phyloP scores from a whole-genome alignment of 2,113 vertebrate genomes.

The Pangasianodon gigas region DNA sequence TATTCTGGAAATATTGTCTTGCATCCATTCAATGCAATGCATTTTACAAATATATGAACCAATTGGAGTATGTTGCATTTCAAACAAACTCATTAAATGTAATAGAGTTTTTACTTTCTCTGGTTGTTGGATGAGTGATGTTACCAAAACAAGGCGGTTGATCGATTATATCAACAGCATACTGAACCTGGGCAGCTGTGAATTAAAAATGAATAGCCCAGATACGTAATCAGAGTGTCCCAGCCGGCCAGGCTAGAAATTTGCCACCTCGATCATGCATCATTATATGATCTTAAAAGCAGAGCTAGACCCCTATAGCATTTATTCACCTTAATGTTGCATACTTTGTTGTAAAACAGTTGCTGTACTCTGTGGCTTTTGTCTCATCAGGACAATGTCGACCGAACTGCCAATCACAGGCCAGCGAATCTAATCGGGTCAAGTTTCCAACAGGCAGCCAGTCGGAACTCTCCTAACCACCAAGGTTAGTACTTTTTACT shows the following conservation, averaged over 20 bases:
- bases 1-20: too few relatives aligned
- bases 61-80: neutral
- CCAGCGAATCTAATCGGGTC: conserved; percentile 77
- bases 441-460: conserved; percentile 76
- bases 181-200: neutral
- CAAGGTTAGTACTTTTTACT: conserved; percentile 77
- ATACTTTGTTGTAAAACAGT: neutral
- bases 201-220: too few relatives aligned
- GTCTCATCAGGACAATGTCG: conserved; percentile 83
- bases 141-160: too few relatives aligned
- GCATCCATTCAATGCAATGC: neutral
- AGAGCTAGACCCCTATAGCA: neutral
- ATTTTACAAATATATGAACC: neutral
- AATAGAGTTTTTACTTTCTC: neutral
- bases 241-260: too few relatives aligned
- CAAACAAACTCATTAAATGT: neutral
- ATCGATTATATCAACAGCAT: too few relatives aligned
- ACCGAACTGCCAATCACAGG: conserved; percentile 78
- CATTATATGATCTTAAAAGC: neutral
- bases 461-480: conserved; percentile 76
- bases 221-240: too few relatives aligned
- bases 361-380: conserved; percentile 31
- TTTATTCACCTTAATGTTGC: neutral
- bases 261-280: neutral
- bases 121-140: too few relatives aligned